A percentile compares a stretch with the other conserved stretches of the same genome.
Evolutionary conservation across 2,888 invertebrate genomes (phyloP).

Genomic region (Eristalis intricaria): DNA sequence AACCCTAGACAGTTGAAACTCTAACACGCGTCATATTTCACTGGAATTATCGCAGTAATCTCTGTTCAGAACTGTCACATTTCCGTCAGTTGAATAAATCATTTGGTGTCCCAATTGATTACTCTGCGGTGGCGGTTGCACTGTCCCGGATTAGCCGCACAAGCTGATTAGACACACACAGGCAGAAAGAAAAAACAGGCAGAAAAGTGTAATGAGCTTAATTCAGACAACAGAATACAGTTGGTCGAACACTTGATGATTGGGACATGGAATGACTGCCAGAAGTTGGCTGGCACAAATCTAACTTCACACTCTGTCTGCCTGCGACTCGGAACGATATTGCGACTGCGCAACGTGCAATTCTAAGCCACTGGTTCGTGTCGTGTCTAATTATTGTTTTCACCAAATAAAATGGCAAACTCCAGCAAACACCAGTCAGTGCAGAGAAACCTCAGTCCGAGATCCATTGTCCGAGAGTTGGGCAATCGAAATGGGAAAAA

Average conservation of each 20-base stretch:
- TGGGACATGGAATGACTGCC: conserved; percentile 26
- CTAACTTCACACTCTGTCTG: conserved; percentile 28
- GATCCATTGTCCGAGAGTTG: conserved; percentile 61
- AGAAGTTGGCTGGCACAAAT: conserved; percentile 9
- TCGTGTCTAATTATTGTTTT: conserved; percentile 66
- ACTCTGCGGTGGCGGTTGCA: not conserved
- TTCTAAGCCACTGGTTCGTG: conserved; percentile 62
- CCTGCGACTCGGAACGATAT: not conserved
- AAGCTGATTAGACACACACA: conserved; percentile 20
- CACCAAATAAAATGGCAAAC: conserved; percentile 48
- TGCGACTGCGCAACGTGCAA: conserved; percentile 60
- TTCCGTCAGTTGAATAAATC: conserved; percentile 4
- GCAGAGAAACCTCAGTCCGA: conserved; percentile 48
- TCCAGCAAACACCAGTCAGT: conserved; percentile 5
- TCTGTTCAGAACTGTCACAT: not conserved
- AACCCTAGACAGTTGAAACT: no score
- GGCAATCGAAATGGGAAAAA: conserved; percentile 50
- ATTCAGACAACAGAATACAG: conserved; percentile 9
- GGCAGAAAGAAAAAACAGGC: not conserved
- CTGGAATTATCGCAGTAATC: not conserved
- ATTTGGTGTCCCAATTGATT: conserved; percentile 20
- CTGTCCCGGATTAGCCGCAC: conserved; percentile 24
- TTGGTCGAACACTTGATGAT: conserved; percentile 12
- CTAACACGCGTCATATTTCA: not conserved
- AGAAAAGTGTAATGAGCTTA: conserved; percentile 7